Conservation (phyloP, 2,113 vertebrate species). For the Dermatemys mawii region DNA sequence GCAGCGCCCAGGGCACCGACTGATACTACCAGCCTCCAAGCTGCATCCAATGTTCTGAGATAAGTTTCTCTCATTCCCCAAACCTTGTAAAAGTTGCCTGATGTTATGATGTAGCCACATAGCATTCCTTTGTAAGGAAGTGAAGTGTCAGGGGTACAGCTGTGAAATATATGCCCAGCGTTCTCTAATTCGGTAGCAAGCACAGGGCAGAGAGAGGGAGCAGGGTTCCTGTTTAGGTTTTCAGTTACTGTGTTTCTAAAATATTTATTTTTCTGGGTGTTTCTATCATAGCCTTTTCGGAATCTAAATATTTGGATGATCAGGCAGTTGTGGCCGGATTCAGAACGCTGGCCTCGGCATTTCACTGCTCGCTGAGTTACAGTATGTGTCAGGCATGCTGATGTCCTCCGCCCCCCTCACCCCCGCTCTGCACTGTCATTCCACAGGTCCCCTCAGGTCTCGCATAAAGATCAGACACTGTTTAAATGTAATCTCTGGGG, state of each 20-base stretch:
- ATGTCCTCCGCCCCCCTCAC: neutral
- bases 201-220: constrained; percentile 23
- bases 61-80: neutral
- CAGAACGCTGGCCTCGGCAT: neutral
- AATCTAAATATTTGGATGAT: constrained; percentile 60
- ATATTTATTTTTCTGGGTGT: constrained; percentile 73
- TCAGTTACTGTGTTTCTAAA: constrained; percentile 66
- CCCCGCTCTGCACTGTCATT: neutral
- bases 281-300: constrained; percentile 47
- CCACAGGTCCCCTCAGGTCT: neutral
- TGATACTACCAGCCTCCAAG: neutral
- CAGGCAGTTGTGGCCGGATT: neutral
- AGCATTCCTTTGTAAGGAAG: constrained; percentile 60
- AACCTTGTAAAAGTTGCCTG: neutral
- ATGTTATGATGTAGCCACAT: neutral
- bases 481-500: constrained; percentile 48
- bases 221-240: constrained; percentile 68
- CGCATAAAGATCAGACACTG: constrained; percentile 5
- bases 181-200: neutral
- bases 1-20: fast-evolving
- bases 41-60: neutral
- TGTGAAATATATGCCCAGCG: constrained; percentile 12
- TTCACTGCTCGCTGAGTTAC: neutral
- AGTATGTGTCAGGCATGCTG: neutral
- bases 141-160: constrained; percentile 59